phyloP scores from a whole-genome alignment of 2,113 vertebrate genomes.

The Euleptes europaea region DNA sequence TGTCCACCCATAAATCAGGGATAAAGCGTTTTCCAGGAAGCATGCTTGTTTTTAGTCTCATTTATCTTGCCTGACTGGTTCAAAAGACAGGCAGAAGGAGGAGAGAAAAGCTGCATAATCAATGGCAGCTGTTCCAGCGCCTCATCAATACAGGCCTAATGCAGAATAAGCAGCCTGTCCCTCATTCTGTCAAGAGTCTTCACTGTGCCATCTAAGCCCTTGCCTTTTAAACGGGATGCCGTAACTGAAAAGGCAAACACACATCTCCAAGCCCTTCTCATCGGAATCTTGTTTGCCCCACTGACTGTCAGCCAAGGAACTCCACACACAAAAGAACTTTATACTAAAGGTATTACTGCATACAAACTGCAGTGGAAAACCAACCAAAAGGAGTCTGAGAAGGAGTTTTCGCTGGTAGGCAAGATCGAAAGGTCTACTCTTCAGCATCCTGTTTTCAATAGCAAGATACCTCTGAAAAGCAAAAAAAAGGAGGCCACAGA shows the following conservation, averaged over 20 bases:
- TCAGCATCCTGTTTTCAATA: background rate
- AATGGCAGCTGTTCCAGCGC: constrained; percentile 38
- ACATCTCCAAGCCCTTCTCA: constrained; percentile 6
- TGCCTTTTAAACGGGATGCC: constrained; percentile 45
- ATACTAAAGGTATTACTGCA: background rate
- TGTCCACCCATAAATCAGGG: background rate
- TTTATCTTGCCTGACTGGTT: constrained; percentile 10
- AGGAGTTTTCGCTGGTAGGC: background rate
- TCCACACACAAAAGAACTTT: background rate
- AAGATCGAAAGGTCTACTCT: no score
- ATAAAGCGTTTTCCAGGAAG: background rate
- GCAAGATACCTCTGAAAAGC: background rate
- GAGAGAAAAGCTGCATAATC: constrained; percentile 40
- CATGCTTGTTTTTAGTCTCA: constrained; percentile 10
- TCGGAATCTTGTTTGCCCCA: constrained; percentile 42
- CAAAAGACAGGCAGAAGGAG: constrained; percentile 37
- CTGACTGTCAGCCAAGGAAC: constrained; percentile 43
- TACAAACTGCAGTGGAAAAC: background rate
- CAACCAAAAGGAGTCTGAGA: background rate
- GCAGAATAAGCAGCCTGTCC: constrained; percentile 21
- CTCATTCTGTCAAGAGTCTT: background rate
- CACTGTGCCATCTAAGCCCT: background rate
- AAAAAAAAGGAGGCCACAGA: background rate
- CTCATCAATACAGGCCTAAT: background rate
- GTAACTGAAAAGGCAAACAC: constrained; percentile 14